A percentile compares a stretch with the other conserved stretches of the same genome.
phyloP scores from a whole-genome alignment of 2,888 invertebrate genomes.

The Globia sparganii region DNA sequence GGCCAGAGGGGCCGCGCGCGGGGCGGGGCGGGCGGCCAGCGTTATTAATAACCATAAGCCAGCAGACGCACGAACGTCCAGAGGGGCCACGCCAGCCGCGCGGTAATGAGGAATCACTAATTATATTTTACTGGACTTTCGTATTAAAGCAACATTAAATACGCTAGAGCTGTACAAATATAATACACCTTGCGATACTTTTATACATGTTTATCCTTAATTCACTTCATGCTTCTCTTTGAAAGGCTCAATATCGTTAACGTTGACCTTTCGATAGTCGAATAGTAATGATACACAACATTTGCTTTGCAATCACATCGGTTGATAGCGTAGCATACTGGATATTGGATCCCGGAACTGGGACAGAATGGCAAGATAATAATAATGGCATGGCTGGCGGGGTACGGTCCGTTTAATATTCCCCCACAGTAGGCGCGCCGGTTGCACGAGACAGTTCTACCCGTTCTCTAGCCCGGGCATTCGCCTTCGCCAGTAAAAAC shows the following conservation, averaged over 20 bases:
- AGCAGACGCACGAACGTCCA: slow-evolving; percentile 90
- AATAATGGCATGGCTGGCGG: slow-evolving; percentile 75
- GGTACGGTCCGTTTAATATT: slow-evolving; percentile 86
- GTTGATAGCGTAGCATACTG: slow-evolving; percentile 63
- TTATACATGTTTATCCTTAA: slow-evolving; percentile 54
- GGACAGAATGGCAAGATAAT: slow-evolving; percentile 82
- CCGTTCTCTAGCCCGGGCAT: slow-evolving; percentile 80
- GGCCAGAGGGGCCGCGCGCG: slow-evolving; percentile 76
- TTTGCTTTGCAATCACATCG: slow-evolving; percentile 68
- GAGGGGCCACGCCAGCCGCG: slow-evolving; percentile 88
- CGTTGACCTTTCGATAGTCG: slow-evolving; percentile 46
- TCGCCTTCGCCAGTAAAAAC: slow-evolving; percentile 84
- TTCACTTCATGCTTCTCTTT: slow-evolving; percentile 31
- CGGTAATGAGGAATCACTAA: slow-evolving; percentile 90
- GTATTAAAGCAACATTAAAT: slow-evolving; percentile 84
- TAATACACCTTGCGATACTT: slow-evolving; percentile 66
- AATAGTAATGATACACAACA: slow-evolving; percentile 62
- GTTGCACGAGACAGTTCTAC: slow-evolving; percentile 86
- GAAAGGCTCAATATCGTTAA: slow-evolving; percentile 41
- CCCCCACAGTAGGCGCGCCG: slow-evolving; percentile 85
- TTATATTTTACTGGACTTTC: slow-evolving; percentile 90
- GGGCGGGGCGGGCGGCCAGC: slow-evolving; percentile 80
- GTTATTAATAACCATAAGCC: slow-evolving; percentile 91
- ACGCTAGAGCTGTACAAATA: slow-evolving; percentile 72
- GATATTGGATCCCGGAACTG: slow-evolving; percentile 71